Percentiles rank a stretch among this genome's conserved stretches.
Evolutionary conservation across 2,113 vertebrate species (phyloP).

Genomic region (Enhydra lutris): DNA sequence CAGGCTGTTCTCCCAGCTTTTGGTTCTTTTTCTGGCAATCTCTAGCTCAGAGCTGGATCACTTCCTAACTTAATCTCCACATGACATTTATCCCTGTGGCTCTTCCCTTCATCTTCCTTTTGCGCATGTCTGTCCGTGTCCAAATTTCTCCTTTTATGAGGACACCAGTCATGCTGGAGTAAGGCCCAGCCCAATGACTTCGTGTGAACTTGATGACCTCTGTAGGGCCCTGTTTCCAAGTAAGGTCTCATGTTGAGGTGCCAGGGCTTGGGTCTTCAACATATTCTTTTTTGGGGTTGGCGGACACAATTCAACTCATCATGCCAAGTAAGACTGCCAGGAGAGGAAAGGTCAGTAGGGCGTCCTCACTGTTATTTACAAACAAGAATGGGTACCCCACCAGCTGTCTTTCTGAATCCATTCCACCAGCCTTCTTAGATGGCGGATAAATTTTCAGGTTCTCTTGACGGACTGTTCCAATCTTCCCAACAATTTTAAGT

Average conservation of each 20-base stretch:
- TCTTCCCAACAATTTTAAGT: background rate
- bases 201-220: background rate
- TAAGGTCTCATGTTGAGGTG: background rate
- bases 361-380: background rate
- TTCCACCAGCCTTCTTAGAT: background rate
- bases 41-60: background rate
- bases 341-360: background rate
- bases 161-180: background rate
- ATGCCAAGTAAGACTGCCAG: background rate
- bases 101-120: background rate
- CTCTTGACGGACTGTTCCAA: background rate
- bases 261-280: background rate
- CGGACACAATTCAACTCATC: background rate
- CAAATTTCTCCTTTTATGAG: background rate
- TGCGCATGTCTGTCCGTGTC: background rate
- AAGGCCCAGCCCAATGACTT: background rate
- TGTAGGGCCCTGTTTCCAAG: background rate
- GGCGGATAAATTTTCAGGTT: background rate
- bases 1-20: background rate
- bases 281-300: background rate
- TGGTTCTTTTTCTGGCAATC: background rate
- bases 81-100: background rate
- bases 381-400: fast-evolving
- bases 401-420: background rate
- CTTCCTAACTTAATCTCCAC: background rate